Percentiles rank a stretch among this genome's conserved stretches.
phyloP scores from a whole-genome alignment of 2,113 vertebrate species.

The Muntiacus reevesi region DNA sequence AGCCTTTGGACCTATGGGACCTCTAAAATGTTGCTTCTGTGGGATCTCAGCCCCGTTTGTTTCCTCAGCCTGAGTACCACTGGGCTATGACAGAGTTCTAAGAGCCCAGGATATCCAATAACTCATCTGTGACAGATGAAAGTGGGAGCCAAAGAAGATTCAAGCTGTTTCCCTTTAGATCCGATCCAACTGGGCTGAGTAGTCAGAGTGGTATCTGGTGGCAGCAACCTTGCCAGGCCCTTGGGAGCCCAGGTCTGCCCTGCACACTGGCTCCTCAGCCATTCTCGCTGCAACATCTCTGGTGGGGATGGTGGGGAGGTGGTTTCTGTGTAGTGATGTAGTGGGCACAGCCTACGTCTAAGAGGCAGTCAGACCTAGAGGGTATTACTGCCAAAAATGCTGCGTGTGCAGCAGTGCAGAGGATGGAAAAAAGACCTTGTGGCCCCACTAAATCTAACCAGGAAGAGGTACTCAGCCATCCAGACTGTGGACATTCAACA shows the following conservation, averaged over 20 bases:
- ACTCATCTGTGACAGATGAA: background rate
- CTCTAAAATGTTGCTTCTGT: background rate
- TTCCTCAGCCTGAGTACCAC: background rate
- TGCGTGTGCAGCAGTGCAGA: background rate
- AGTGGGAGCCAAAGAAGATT: background rate
- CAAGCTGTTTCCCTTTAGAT: background rate
- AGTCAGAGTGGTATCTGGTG: background rate
- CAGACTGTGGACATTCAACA: background rate
- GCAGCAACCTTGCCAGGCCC: background rate
- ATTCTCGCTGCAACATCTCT: background rate
- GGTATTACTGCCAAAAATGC: background rate
- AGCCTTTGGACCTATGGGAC: background rate
- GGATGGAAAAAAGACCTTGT: background rate
- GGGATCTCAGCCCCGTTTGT: background rate
- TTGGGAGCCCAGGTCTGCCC: background rate
- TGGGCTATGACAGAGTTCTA: background rate
- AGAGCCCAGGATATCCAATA: background rate
- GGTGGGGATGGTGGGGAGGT: rapidly evolving
- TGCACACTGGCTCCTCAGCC: background rate
- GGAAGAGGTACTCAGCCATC: background rate
- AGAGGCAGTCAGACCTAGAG: background rate
- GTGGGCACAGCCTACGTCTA: background rate
- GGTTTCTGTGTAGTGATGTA: background rate
- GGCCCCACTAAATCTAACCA: background rate
- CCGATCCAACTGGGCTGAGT: background rate